A percentile compares a stretch with the other conserved stretches of the same genome.
These are phyloP conservation scores for Pardosa pseudoannulata DNA, from an alignment of 2,888 invertebrate genomes.

Conservation along the genomic window DNA sequence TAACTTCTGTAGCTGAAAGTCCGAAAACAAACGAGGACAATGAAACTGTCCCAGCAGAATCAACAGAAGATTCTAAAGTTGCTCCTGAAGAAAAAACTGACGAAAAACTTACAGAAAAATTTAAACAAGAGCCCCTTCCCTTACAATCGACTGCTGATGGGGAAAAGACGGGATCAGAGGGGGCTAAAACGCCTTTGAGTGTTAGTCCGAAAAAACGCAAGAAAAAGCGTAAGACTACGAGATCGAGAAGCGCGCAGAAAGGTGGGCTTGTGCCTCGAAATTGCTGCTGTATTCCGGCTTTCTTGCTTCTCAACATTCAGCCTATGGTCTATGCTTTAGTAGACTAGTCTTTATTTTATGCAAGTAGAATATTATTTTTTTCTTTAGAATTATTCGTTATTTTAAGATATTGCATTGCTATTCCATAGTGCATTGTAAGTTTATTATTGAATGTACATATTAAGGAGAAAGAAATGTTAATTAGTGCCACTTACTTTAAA, in stretches of 20 bases:
- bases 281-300: conserved; percentile 40
- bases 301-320: conserved; percentile 47
- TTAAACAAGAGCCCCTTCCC: neutral
- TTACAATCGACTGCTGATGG: neutral
- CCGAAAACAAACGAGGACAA: neutral
- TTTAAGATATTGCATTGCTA: neutral
- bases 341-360: conserved; percentile 59
- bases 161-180: conserved; percentile 22
- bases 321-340: conserved; percentile 55
- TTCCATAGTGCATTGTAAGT: neutral
- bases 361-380: conserved; percentile 51
- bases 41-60: neutral
- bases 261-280: conserved; percentile 51
- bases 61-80: neutral
- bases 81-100: neutral
- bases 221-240: conserved; percentile 44
- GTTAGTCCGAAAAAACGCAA: conserved; percentile 40
- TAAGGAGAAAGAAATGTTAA: too few species aligned
- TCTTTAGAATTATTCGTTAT: neutral
- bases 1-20: neutral
- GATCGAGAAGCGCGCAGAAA: conserved; percentile 42
- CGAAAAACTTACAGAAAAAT: neutral
- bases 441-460: neutral
- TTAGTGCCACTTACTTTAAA: too few species aligned
- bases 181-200: conserved; percentile 8